A percentile compares a stretch with the other conserved stretches of the same genome.
Evolutionary conservation across 1,140 invertebrate species (phyloP).

Genomic region (Maniola jurtina): DNA sequence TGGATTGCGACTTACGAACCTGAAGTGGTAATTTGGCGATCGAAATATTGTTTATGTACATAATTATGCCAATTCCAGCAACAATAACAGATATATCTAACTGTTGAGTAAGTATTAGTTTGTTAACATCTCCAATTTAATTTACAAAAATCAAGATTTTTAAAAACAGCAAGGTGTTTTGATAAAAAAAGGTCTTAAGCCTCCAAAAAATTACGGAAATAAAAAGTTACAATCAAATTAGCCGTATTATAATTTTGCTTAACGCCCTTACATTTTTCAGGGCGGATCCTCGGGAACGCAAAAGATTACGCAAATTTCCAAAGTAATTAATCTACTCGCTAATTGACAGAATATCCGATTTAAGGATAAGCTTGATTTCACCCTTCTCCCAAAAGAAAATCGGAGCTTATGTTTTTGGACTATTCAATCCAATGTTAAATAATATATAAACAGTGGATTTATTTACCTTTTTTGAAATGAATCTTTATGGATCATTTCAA

Average conservation of each 20-base stretch:
- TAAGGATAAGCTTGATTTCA: constrained; percentile 32
- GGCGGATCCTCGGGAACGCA: constrained; percentile 17
- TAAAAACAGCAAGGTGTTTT: neutral
- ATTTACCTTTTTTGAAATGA: constrained; percentile 12
- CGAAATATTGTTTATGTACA: no score
- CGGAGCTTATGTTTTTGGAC: constrained; percentile 12
- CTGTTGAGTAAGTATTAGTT: no score
- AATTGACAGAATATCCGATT: constrained; percentile 45
- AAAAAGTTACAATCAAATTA: constrained; percentile 17
- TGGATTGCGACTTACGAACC: no score
- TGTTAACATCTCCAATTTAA: no score
- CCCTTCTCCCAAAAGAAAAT: constrained; percentile 30
- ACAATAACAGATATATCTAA: no score
- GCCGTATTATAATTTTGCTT: constrained; percentile 23
- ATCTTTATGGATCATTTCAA: no score
- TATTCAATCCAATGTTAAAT: constrained; percentile 14
- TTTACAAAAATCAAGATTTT: neutral
- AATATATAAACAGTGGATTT: constrained; percentile 10
- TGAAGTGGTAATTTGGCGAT: no score
- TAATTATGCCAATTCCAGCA: no score
- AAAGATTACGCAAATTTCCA: constrained; percentile 37
- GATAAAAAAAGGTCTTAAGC: neutral
- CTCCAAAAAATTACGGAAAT: neutral
- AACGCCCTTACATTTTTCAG: constrained; percentile 24
- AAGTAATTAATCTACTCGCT: constrained; percentile 42